A percentile compares a stretch with the other conserved stretches of the same genome.
Evolutionary conservation across 1,140 invertebrate genomes (phyloP).

Genomic region (Drosophila ironensis): DNA sequence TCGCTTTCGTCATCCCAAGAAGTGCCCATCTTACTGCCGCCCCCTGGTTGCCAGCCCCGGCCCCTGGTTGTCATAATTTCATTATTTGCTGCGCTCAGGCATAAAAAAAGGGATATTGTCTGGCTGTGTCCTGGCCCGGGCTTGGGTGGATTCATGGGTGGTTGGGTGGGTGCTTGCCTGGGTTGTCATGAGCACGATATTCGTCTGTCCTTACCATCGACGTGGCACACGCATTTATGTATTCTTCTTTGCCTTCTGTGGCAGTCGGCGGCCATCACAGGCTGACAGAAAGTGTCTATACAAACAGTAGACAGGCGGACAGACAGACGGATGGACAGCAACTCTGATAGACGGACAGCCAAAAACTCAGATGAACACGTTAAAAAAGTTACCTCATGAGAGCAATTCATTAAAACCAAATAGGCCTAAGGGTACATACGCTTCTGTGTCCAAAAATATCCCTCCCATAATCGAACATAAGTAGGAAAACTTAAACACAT

Average conservation of each 20-base stretch:
- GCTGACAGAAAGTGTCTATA: constrained; percentile 48
- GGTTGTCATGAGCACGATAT: constrained; percentile 42
- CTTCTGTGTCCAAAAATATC: no score
- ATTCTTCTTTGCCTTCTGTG: constrained; percentile 22
- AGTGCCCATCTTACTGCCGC: constrained; percentile 29
- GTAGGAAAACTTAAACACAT: no score
- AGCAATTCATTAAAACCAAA: no score
- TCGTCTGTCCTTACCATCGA: constrained; percentile 32
- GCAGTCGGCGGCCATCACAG: constrained; percentile 40
- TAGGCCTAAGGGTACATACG: no score
- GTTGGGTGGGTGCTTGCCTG: constrained; percentile 8
- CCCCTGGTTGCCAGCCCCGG: background rate
- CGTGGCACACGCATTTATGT: constrained; percentile 46
- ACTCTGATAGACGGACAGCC: constrained; percentile 8
- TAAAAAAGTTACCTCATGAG: background rate
- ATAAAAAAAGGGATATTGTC: constrained; percentile 75
- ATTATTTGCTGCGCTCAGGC: constrained; percentile 73
- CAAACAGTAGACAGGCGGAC: constrained; percentile 25
- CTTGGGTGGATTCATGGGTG: constrained; percentile 14
- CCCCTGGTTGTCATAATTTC: constrained; percentile 65
- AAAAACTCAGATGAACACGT: background rate
- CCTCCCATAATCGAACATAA: no score
- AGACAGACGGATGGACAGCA: constrained; percentile 2
- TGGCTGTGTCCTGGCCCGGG: constrained; percentile 5
- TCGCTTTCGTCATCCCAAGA: constrained; percentile 38